Percentiles rank a stretch among this genome's conserved stretches.
phyloP scores from a whole-genome alignment of 2,113 vertebrate species.

The Lophura nycthemera region DNA sequence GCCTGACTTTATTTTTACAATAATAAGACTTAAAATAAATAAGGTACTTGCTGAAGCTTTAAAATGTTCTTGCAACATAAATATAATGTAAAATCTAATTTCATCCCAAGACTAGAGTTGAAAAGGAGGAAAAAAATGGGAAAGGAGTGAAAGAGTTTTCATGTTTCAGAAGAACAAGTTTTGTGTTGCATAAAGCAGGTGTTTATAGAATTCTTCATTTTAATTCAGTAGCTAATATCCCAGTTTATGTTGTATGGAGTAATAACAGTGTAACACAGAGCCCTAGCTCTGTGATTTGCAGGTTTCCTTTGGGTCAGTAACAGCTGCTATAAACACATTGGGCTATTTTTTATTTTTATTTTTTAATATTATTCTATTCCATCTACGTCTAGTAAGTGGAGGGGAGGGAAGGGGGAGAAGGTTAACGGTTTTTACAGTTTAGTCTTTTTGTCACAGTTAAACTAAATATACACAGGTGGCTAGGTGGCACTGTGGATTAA shows the following conservation, averaged over 20 bases:
- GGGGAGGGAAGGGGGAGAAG: background rate
- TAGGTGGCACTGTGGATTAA: conserved; percentile 77
- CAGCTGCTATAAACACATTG: conserved; percentile 29
- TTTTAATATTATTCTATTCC: conserved; percentile 11
- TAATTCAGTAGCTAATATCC: conserved; percentile 66
- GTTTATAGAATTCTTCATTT: conserved; percentile 56
- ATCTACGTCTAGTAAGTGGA: conserved; percentile 11
- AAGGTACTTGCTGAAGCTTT: conserved; percentile 18
- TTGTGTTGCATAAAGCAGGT: conserved; percentile 24
- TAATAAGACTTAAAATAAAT: conserved; percentile 8
- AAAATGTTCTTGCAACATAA: background rate
- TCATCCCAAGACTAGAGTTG: background rate
- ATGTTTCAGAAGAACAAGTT: background rate
- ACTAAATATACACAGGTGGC: conserved; percentile 67
- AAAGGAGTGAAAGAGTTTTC: background rate
- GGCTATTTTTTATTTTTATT: background rate
- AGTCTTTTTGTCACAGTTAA: conserved; percentile 55
- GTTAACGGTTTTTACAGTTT: conserved; percentile 44
- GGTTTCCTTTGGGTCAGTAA: conserved; percentile 62
- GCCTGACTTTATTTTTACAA: conserved; percentile 23
- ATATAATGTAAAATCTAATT: conserved; percentile 28
- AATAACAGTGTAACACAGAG: conserved; percentile 59
- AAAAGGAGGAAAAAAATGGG: background rate
- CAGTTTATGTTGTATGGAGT: conserved; percentile 50
- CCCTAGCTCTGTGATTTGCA: conserved; percentile 39